These are phyloP conservation scores for Brotula barbata DNA, from an alignment of 2,797 vertebrate genomes.

Conservation along the genomic window DNA sequence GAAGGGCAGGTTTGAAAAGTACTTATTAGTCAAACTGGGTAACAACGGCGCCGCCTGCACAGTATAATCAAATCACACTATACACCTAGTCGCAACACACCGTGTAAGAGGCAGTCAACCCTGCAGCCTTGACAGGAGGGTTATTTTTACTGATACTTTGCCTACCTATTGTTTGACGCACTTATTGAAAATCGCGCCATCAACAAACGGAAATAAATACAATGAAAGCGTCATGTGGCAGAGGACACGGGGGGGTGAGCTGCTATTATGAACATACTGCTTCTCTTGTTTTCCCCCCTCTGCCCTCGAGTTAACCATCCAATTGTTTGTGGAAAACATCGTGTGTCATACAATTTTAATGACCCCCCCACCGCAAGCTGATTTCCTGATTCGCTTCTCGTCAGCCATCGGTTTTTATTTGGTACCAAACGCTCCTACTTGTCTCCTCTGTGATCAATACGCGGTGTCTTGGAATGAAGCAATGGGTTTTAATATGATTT, in stretches of 20 bases:
- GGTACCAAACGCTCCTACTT: constrained; percentile 50
- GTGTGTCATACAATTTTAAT: constrained; percentile 73
- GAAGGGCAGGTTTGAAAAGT: constrained; percentile 78
- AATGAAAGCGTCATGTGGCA: constrained; percentile 70
- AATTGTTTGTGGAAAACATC: constrained; percentile 68
- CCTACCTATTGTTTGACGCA: constrained; percentile 61
- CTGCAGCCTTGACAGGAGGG: constrained; percentile 76
- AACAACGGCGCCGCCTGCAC: constrained; percentile 81
- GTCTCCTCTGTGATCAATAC: constrained; percentile 71
- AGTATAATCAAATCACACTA: constrained; percentile 86
- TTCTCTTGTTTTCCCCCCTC: constrained; percentile 59
- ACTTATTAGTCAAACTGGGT: constrained; percentile 89
- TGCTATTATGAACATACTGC: constrained; percentile 84
- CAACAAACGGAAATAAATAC: constrained; percentile 86
- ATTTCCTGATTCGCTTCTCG: constrained; percentile 65
- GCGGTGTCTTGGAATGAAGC: constrained; percentile 61
- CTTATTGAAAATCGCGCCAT: constrained; percentile 67
- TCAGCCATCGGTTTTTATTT: constrained; percentile 56
- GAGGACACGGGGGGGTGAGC: constrained; percentile 62
- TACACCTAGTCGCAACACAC: constrained; percentile 84
- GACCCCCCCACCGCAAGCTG: constrained; percentile 45
- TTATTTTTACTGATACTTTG: constrained; percentile 68
- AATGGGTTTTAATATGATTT: constrained; percentile 73
- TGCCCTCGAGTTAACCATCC: constrained; percentile 66
- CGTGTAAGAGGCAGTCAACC: constrained; percentile 72